Evolutionary conservation across 2,113 vertebrate species (phyloP).

Genomic region (Podocnemis expansa): DNA sequence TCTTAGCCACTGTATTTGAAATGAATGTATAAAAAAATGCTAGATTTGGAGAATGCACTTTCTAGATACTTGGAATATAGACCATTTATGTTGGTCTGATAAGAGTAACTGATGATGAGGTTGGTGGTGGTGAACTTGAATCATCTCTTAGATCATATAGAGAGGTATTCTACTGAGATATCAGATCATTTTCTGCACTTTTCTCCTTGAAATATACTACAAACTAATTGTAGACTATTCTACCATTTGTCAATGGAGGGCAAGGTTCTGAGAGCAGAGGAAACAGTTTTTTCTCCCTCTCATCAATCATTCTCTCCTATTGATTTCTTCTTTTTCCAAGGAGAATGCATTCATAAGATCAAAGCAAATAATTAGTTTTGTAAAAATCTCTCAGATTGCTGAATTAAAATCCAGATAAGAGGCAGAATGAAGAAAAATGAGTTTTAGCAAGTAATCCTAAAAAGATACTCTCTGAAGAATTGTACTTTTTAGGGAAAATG

Average conservation of each 20-base stretch:
- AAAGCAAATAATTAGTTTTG: constrained; percentile 33
- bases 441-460: background rate
- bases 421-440: background rate
- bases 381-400: constrained; percentile 27
- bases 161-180: fast-evolving
- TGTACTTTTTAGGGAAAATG: background rate
- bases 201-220: background rate
- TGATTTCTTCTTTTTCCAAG: constrained; percentile 54
- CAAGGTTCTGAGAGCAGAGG: background rate
- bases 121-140: constrained; percentile 14
- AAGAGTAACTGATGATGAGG: constrained; percentile 1
- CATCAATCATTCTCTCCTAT: constrained; percentile 9
- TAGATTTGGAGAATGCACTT: background rate
- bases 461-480: background rate
- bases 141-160: background rate
- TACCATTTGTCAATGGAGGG: background rate
- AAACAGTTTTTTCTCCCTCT: constrained; percentile 11
- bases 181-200: background rate
- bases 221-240: background rate
- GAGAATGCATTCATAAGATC: constrained; percentile 24
- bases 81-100: background rate
- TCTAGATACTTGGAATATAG: background rate
- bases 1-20: background rate
- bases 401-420: constrained; percentile 29
- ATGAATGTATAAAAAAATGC: background rate